Evolutionary conservation across 2,797 vertebrate genomes (phyloP).

Genomic region (Urosaurus nigricauda): DNA sequence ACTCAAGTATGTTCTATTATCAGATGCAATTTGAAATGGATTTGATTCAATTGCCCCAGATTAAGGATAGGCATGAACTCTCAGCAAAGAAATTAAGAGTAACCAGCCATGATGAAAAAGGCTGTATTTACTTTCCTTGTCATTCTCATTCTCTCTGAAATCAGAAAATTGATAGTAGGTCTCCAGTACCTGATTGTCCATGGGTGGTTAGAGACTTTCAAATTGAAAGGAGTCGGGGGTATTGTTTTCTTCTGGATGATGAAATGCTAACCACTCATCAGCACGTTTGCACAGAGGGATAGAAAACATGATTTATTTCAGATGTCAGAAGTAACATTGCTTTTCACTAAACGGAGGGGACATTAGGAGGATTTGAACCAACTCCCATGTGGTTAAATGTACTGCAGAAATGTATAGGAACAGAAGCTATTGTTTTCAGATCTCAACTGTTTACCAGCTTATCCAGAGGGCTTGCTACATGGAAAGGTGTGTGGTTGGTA

Average conservation of each 20-base stretch:
- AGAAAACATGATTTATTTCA: constrained; percentile 61
- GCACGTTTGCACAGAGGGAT: constrained; percentile 48
- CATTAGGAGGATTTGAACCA: constrained; percentile 32
- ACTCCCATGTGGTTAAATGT: neutral
- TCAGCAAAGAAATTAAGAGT: constrained; percentile 63
- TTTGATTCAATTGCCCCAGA: constrained; percentile 55
- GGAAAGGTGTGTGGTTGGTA: neutral
- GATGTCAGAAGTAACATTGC: constrained; percentile 47
- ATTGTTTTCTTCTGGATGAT: constrained; percentile 51
- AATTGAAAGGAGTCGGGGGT: constrained; percentile 64
- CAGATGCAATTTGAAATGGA: constrained; percentile 40
- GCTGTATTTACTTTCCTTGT: constrained; percentile 29
- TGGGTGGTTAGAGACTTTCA: constrained; percentile 69
- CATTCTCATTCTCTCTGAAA: constrained; percentile 61
- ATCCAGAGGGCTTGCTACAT: neutral
- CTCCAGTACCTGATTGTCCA: constrained; percentile 48
- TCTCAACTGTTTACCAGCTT: neutral
- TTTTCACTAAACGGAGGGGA: constrained; percentile 61
- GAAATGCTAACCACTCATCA: constrained; percentile 50
- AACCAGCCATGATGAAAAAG: constrained; percentile 52
- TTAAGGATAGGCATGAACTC: constrained; percentile 39
- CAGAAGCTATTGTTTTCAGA: constrained; percentile 4
- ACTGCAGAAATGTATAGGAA: neutral
- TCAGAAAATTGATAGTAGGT: constrained; percentile 72
- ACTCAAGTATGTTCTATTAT: constrained; percentile 48